A percentile compares a stretch with the other conserved stretches of the same genome.
Conservation (phyloP, 2,113 vertebrate species). For the Microcebus ravelobensis region DNA sequence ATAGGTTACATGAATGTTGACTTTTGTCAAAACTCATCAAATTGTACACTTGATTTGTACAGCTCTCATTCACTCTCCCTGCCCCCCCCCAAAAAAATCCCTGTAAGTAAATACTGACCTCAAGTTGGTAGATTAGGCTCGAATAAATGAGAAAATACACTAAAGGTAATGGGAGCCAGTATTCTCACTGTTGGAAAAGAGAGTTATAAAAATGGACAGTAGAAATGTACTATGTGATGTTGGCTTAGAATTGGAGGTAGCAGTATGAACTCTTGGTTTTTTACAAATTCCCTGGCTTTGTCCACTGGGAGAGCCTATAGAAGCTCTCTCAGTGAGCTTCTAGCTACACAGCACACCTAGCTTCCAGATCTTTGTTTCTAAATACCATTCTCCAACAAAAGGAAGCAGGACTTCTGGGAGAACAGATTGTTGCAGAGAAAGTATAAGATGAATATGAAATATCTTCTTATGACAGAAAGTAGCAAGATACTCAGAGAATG, state of each 20-base stretch:
- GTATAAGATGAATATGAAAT: background rate
- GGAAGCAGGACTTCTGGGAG: background rate
- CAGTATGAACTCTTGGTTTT: background rate
- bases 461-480: background rate
- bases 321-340: background rate
- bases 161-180: background rate
- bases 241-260: background rate
- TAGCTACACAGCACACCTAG: background rate
- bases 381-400: background rate
- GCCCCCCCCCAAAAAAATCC: fast-evolving
- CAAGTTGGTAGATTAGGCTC: background rate
- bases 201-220: background rate
- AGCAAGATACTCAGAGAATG: background rate
- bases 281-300: background rate
- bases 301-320: background rate
- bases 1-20: background rate
- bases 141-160: background rate
- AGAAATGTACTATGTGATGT: background rate
- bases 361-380: background rate
- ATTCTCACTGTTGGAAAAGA: background rate
- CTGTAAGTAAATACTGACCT: background rate
- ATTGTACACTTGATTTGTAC: background rate
- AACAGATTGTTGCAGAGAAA: constrained; percentile 3
- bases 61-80: background rate
- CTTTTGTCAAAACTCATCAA: constrained; percentile 17